Evolutionary conservation across 2,797 vertebrate species (phyloP).

Genomic region (Leptoclinus maculatus): DNA sequence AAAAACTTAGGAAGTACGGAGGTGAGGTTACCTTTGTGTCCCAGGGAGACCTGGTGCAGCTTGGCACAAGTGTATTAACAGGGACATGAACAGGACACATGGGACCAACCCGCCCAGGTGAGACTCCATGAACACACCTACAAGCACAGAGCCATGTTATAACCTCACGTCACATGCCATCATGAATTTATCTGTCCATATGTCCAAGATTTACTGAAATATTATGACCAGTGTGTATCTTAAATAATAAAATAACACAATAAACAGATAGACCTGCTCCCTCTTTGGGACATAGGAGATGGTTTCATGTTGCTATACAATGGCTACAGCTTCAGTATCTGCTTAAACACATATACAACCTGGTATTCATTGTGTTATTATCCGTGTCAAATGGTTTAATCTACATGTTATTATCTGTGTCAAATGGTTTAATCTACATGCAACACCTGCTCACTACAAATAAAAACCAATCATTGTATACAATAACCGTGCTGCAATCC

Average conservation of each 20-base stretch:
- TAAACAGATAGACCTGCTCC: not conserved
- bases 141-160: slow-evolving; percentile 17
- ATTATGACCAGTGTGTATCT: not conserved
- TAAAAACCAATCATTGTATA: not conserved
- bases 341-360: not conserved
- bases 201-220: not conserved
- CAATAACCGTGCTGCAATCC: not conserved
- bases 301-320: not conserved
- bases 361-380: not conserved
- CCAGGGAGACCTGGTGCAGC: slow-evolving; percentile 72
- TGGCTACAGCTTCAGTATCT: not conserved
- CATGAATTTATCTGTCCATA: not conserved
- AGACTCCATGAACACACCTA: slow-evolving; percentile 56
- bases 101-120: slow-evolving; percentile 43
- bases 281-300: not conserved
- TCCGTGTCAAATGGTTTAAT: not conserved
- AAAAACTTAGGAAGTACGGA: not conserved
- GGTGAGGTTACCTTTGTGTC: slow-evolving; percentile 56
- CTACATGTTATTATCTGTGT: not conserved
- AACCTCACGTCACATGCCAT: not conserved
- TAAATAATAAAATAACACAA: not conserved
- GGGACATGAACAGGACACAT: slow-evolving; percentile 49
- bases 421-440: not conserved
- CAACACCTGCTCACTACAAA: not conserved
- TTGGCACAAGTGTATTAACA: slow-evolving; percentile 60